Evolutionary conservation across 1,140 invertebrate species (phyloP).

Genomic region (Macrosteles quadrilineatus): DNA sequence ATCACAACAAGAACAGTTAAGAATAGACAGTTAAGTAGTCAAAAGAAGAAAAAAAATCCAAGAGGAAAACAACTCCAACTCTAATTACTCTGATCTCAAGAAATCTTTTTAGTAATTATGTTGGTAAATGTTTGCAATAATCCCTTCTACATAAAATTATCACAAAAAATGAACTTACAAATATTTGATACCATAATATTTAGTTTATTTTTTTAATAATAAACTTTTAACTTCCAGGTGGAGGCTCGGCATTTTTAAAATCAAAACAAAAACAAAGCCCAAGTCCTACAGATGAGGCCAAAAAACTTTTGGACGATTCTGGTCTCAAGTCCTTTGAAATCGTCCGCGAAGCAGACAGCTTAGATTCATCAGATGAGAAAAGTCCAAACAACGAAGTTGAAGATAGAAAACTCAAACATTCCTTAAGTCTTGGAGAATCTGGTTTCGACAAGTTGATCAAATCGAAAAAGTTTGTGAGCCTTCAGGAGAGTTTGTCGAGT

Average conservation of each 20-base stretch:
- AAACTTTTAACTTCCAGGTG: conserved; percentile 17
- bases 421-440: conserved; percentile 7
- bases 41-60: no score
- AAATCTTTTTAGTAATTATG: no score
- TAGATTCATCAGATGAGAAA: conserved; percentile 7
- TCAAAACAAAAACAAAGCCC: conserved; percentile 21
- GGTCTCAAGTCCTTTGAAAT: neutral
- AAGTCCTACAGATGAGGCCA: conserved; percentile 1
- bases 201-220: no score
- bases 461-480: neutral
- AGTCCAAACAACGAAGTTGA: neutral
- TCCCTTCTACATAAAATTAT: no score
- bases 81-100: no score
- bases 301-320: neutral
- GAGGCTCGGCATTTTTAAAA: conserved; percentile 33
- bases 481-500: conserved; percentile 5
- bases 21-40: no score
- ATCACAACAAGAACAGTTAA: no score
- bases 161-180: no score
- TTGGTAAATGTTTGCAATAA: no score
- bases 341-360: conserved; percentile 12
- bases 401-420: neutral
- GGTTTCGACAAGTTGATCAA: conserved; percentile 7
- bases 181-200: no score
- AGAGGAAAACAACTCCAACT: no score